phyloP scores from a whole-genome alignment of 2,888 invertebrate genomes.

The Orthosia gothica region DNA sequence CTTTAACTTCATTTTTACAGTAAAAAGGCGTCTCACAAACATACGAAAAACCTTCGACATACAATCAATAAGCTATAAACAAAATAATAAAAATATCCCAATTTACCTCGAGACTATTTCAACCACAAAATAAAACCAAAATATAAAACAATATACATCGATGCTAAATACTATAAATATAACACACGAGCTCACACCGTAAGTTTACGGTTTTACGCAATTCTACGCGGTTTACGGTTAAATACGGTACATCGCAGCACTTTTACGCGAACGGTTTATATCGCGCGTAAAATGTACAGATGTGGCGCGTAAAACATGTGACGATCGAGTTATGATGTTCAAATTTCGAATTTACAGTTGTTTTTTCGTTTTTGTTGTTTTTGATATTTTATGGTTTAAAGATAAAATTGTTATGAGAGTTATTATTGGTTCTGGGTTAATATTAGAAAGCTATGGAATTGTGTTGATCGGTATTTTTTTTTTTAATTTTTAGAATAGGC shows the following conservation, averaged over 20 bases:
- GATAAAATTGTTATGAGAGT: constrained; percentile 2
- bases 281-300: constrained; percentile 49
- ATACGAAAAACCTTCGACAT: neutral
- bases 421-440: neutral
- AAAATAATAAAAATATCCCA: neutral
- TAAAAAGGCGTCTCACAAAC: neutral
- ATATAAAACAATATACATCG: constrained; percentile 27
- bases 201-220: constrained; percentile 48
- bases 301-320: constrained; percentile 19
- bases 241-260: constrained; percentile 21
- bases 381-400: constrained; percentile 2
- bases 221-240: constrained; percentile 41
- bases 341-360: constrained; percentile 44
- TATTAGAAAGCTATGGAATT: neutral
- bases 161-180: constrained; percentile 54
- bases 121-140: constrained; percentile 17
- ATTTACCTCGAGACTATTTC: neutral
- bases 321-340: constrained; percentile 42
- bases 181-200: constrained; percentile 28
- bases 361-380: constrained; percentile 12
- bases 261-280: constrained; percentile 49
- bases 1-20: neutral
- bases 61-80: neutral
- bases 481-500: too few relatives aligned
- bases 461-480: too few relatives aligned